Conservation (phyloP, 2,888 invertebrate species). For the Athalia circularis region DNA sequence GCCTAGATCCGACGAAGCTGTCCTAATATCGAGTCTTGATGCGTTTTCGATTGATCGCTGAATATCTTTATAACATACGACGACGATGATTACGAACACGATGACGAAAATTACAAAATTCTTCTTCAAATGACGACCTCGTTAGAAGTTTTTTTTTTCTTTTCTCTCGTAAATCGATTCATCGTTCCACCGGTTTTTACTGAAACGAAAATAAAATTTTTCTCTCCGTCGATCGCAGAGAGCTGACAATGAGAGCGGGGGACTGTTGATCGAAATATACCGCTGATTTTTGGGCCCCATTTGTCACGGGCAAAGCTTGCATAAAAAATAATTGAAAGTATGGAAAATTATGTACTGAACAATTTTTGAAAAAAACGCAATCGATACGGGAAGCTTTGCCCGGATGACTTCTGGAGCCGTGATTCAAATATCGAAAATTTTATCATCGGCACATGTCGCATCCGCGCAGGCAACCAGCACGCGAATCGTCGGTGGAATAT, state of each 20-base stretch:
- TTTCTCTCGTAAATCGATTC: too few relatives aligned
- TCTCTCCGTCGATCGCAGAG: slow-evolving; percentile 25
- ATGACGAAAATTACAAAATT: slow-evolving; percentile 42
- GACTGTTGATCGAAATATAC: slow-evolving; percentile 9
- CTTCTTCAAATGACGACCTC: slow-evolving; percentile 17
- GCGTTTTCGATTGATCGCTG: slow-evolving; percentile 64
- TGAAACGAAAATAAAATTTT: neutral
- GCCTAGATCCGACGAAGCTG: neutral
- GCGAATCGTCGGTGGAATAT: slow-evolving; percentile 95
- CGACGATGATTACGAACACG: slow-evolving; percentile 27
- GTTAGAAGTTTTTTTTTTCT: neutral
- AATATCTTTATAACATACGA: slow-evolving; percentile 50
- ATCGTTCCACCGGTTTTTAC: too few relatives aligned
- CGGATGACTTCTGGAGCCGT: too few relatives aligned
- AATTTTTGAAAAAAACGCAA: too few relatives aligned
- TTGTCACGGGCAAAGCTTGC: too few relatives aligned
- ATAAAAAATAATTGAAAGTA: too few relatives aligned
- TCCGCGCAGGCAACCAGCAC: slow-evolving; percentile 90
- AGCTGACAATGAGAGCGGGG: slow-evolving; percentile 16
- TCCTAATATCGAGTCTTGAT: slow-evolving; percentile 58
- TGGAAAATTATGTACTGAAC: too few relatives aligned
- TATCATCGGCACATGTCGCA: neutral
- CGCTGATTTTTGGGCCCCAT: too few relatives aligned
- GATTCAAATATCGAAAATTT: neutral
- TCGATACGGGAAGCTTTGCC: too few relatives aligned